Percentiles rank a stretch among this genome's conserved stretches.
Evolutionary conservation across 35 echinoderm and acorn worm species (phyloP).

Genomic region (Apostichopus parvimensis): DNA sequence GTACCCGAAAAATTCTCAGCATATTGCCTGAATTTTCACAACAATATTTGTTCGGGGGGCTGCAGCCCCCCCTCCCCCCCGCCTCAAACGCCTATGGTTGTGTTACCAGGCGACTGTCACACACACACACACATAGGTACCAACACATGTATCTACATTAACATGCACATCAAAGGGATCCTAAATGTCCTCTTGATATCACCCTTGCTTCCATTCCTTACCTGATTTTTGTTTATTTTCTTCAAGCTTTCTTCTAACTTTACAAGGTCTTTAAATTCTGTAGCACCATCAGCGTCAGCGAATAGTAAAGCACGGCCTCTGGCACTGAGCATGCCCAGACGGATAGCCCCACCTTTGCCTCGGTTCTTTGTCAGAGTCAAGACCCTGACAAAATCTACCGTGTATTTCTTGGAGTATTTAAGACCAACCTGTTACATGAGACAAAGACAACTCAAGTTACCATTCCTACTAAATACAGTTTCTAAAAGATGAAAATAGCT

Average conservation of each 20-base stretch:
- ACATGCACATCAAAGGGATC: too few relatives aligned
- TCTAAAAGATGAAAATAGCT: neutral
- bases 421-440: constrained; percentile 70
- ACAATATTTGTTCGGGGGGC: too few relatives aligned
- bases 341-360: constrained; percentile 91
- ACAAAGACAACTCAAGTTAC: neutral
- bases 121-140: too few relatives aligned
- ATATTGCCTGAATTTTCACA: too few relatives aligned
- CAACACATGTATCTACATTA: too few relatives aligned
- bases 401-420: constrained; percentile 84
- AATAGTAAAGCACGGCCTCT: constrained; percentile 84
- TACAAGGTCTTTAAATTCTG: constrained; percentile 84
- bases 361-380: constrained; percentile 82
- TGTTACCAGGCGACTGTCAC: too few relatives aligned
- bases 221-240: constrained; percentile 73
- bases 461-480: too few relatives aligned
- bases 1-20: too few relatives aligned
- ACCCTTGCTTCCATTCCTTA: neutral
- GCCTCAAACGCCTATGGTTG: too few relatives aligned
- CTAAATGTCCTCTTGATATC: too few relatives aligned
- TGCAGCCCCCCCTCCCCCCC: too few relatives aligned
- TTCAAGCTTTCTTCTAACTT: constrained; percentile 79
- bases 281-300: constrained; percentile 99
- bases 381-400: constrained; percentile 75
- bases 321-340: constrained; percentile 95